Percentiles rank a stretch among this genome's conserved stretches.
phyloP scores from a whole-genome alignment of 2,797 vertebrate genomes.

The Cirrhinus molitorella region DNA sequence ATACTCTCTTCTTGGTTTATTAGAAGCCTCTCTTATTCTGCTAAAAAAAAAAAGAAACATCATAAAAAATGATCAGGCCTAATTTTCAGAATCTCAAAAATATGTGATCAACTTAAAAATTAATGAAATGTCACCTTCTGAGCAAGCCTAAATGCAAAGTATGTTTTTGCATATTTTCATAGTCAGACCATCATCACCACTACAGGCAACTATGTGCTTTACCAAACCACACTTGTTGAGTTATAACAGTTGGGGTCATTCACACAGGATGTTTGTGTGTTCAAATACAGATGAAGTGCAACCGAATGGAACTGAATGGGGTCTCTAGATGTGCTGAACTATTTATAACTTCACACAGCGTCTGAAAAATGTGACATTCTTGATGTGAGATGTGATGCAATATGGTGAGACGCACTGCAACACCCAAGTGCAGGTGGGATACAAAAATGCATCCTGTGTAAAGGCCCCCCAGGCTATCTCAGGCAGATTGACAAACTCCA shows the following conservation, averaged over 20 bases:
- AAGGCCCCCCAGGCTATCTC: background rate
- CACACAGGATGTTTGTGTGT: constrained; percentile 2
- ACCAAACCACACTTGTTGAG: too few species aligned
- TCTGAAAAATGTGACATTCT: constrained; percentile 8
- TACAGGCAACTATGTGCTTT: background rate
- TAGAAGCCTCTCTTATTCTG: constrained; percentile 91
- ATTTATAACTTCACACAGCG: background rate
- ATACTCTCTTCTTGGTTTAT: constrained; percentile 90
- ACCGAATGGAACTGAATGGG: background rate
- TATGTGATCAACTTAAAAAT: too few species aligned
- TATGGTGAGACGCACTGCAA: background rate
- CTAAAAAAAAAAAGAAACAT: background rate
- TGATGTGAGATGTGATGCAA: constrained; percentile 1
- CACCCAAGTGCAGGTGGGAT: background rate
- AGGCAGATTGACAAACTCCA: background rate
- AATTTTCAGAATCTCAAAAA: background rate
- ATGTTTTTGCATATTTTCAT: background rate
- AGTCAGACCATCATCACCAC: background rate
- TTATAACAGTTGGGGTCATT: background rate
- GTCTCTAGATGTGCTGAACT: background rate
- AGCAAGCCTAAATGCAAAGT: background rate
- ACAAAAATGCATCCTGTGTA: background rate
- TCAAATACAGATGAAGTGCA: constrained; percentile 18
- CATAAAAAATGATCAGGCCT: background rate
- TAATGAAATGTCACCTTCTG: background rate